Evolutionary conservation across 1,140 invertebrate genomes (phyloP).

Genomic region (Calycopis cecrops): DNA sequence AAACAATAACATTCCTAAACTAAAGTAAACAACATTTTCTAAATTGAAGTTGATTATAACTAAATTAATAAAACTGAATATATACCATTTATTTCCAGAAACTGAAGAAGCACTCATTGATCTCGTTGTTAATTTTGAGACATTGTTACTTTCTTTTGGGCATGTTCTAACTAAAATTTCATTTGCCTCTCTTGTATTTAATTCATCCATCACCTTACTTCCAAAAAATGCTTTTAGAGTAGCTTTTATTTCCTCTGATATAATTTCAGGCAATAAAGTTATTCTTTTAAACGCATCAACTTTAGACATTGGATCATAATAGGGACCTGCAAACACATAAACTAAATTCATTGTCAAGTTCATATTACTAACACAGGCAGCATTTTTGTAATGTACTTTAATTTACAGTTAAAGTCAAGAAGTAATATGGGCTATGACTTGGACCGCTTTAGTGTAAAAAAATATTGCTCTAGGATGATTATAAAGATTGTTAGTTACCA

Average conservation of each 20-base stretch:
- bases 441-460: too few species aligned
- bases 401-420: too few species aligned
- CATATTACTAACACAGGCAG: too few species aligned
- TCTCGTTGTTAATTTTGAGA: slow-evolving; percentile 60
- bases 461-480: too few species aligned
- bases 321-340: slow-evolving; percentile 45
- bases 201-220: slow-evolving; percentile 78
- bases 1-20: not conserved
- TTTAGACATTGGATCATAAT: slow-evolving; percentile 76
- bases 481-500: too few species aligned
- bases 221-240: slow-evolving; percentile 81
- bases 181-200: slow-evolving; percentile 85
- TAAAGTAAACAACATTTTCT: too few species aligned
- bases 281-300: slow-evolving; percentile 84
- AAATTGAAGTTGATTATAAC: slow-evolving; percentile 7
- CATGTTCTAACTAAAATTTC: slow-evolving; percentile 86
- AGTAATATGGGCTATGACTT: too few species aligned
- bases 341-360: too few species aligned
- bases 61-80: slow-evolving; percentile 9
- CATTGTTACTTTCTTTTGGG: slow-evolving; percentile 74
- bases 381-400: too few species aligned
- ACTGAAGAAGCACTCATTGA: slow-evolving; percentile 49
- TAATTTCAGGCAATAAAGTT: slow-evolving; percentile 83
- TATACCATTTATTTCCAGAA: slow-evolving; percentile 52
- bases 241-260: slow-evolving; percentile 79